Conservation (phyloP, 1,140 invertebrate genomes). For the Teleopsis dalmanni region DNA sequence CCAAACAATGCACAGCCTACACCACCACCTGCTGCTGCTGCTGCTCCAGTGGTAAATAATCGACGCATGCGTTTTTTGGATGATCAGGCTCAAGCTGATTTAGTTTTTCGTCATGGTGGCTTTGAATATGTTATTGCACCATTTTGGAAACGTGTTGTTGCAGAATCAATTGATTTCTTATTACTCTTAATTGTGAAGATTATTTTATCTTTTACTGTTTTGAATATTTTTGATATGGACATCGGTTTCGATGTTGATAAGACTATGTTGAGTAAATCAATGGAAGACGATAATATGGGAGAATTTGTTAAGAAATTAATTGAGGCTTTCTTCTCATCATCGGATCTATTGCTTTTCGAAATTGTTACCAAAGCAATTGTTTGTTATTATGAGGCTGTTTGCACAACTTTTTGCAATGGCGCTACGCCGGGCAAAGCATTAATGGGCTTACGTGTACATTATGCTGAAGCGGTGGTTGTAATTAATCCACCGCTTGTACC, state of each 20-base stretch:
- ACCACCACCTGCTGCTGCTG: neutral
- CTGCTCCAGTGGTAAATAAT: constrained; percentile 9
- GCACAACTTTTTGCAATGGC: constrained; percentile 57
- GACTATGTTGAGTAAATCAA: constrained; percentile 26
- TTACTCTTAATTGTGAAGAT: constrained; percentile 79
- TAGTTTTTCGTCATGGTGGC: constrained; percentile 48
- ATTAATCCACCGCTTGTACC: constrained; percentile 23
- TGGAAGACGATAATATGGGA: constrained; percentile 34
- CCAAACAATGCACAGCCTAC: too few relatives aligned
- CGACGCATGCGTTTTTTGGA: constrained; percentile 22
- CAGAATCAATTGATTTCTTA: constrained; percentile 78
- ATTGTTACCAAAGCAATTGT: constrained; percentile 34
- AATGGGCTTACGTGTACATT: constrained; percentile 72
- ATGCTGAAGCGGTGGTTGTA: constrained; percentile 60
- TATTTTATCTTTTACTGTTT: constrained; percentile 64
- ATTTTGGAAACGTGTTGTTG: constrained; percentile 75
- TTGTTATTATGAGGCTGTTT: constrained; percentile 39
- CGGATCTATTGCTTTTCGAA: constrained; percentile 34
- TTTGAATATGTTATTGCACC: constrained; percentile 70
- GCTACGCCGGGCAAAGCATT: constrained; percentile 82
- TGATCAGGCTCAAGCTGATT: constrained; percentile 25
- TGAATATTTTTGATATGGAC: constrained; percentile 66
- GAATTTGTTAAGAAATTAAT: constrained; percentile 28
- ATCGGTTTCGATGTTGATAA: constrained; percentile 27
- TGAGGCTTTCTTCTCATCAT: constrained; percentile 33